Percentiles rank a stretch among this genome's conserved stretches.
Conservation (phyloP, 2,797 vertebrate species). For the Artibeus jamaicensis region DNA sequence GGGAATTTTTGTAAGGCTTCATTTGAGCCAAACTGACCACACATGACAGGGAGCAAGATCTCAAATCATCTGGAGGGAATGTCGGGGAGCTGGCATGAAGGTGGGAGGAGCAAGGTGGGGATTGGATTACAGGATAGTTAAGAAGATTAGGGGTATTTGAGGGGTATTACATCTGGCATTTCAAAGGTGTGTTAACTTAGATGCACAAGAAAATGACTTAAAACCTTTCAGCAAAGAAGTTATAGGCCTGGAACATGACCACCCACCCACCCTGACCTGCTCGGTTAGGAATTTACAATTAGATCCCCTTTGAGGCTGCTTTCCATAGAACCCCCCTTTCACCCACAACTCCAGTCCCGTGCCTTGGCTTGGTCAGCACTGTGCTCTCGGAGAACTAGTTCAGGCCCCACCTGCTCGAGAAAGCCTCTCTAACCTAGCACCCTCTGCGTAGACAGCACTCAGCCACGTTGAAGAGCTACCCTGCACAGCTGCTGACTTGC, state of each 20-base stretch:
- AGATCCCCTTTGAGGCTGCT: neutral
- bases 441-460: accelerated
- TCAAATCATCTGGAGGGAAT: neutral
- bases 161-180: neutral
- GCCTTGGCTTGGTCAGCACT: neutral
- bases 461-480: accelerated
- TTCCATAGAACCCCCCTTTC: neutral
- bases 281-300: neutral
- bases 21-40: neutral
- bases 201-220: neutral
- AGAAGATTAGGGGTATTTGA: neutral
- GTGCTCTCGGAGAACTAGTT: neutral
- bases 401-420: neutral
- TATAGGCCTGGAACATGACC: neutral
- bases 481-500: accelerated
- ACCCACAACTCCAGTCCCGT: neutral
- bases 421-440: neutral
- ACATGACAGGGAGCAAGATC: neutral
- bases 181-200: neutral
- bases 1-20: neutral
- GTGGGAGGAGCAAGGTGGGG: neutral
- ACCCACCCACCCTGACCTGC: neutral
- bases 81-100: neutral
- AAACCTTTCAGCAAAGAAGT: neutral
- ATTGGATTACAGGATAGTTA: neutral